Conservation (phyloP, 2,113 vertebrate species). For the Oxygymnocypris stewartii region DNA sequence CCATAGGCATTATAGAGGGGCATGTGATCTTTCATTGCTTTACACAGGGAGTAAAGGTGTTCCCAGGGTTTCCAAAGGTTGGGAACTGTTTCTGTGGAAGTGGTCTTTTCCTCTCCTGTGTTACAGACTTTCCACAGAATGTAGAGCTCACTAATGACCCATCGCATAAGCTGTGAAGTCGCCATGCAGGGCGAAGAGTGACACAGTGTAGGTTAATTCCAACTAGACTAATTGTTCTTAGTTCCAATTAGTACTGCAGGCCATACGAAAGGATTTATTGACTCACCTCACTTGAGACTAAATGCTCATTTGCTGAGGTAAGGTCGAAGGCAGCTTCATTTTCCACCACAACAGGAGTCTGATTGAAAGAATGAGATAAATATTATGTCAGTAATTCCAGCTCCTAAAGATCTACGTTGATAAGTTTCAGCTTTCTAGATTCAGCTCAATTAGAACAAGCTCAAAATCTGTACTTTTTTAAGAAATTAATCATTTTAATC, state of each 20-base stretch:
- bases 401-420: neutral
- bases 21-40: conserved; percentile 76
- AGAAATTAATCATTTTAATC: neutral
- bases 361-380: conserved; percentile 42
- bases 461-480: neutral
- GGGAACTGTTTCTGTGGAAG: conserved; percentile 48
- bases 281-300: conserved; percentile 87
- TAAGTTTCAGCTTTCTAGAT: neutral
- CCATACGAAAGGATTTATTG: neutral
- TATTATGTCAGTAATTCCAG: conserved; percentile 23
- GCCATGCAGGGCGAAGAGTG: neutral
- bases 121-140: conserved; percentile 80
- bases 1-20: conserved; percentile 88
- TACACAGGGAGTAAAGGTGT: conserved; percentile 91
- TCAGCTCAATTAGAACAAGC: neutral
- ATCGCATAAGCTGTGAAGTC: conserved; percentile 84
- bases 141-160: conserved; percentile 89
- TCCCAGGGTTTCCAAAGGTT: conserved; percentile 90
- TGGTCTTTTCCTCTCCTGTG: conserved; percentile 60
- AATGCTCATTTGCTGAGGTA: conserved; percentile 82
- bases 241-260: neutral
- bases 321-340: conserved; percentile 84
- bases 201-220: neutral
- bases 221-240: neutral
- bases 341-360: conserved; percentile 83